phyloP scores from a whole-genome alignment of 1,140 invertebrate genomes.

The Aphelinus atriplicis region DNA sequence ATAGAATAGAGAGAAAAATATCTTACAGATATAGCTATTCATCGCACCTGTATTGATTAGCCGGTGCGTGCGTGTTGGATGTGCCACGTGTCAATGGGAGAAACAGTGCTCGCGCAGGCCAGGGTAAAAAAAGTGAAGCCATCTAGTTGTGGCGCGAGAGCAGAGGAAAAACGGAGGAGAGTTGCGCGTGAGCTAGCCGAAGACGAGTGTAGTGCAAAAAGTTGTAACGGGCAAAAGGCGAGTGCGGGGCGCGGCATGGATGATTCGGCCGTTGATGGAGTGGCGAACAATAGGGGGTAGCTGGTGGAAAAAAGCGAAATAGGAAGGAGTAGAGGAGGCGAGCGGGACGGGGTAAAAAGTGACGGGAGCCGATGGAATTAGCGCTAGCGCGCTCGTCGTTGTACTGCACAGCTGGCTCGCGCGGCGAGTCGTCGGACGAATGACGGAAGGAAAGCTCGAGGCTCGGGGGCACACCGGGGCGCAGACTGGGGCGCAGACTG shows the following conservation, averaged over 20 bases:
- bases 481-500: background rate
- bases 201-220: too few species aligned
- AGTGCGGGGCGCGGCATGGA: too few species aligned
- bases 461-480: background rate
- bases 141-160: background rate
- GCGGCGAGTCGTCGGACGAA: constrained; percentile 17
- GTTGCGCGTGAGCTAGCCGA: too few species aligned
- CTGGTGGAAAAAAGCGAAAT: constrained; percentile 2
- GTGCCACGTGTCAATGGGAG: too few species aligned
- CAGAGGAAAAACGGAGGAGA: too few species aligned
- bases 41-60: too few species aligned
- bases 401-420: background rate
- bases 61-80: too few species aligned
- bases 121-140: background rate
- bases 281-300: background rate
- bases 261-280: too few species aligned
- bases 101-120: too few species aligned
- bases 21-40: too few species aligned
- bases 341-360: constrained; percentile 1
- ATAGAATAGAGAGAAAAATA: too few species aligned
- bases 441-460: constrained; percentile 37
- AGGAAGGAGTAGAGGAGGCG: constrained; percentile 15
- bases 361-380: constrained; percentile 31
- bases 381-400: background rate
- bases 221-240: too few species aligned